Base-by-base conservation (phyloP, 2,888 invertebrate species). In the Parnassius apollo region DNA sequence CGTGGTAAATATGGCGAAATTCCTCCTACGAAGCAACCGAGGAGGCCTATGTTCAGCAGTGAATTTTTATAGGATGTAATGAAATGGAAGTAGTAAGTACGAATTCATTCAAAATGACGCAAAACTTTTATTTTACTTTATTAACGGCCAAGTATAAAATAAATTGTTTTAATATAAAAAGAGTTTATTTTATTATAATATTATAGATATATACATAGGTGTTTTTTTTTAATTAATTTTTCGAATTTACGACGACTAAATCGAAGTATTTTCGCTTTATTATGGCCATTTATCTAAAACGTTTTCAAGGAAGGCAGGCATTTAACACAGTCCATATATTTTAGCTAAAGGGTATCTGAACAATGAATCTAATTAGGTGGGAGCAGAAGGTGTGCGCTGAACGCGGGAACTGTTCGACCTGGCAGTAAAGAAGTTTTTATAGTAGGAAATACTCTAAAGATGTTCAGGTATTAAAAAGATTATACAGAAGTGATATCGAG, bases 301-400 rank as follows among this genome's bases (percentile, higher is more conserved):
- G 50, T 52, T 57, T 48, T 35, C 57, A 57, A 57, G 48, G 49
- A 57, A 49, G 54, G 42, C 53, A 54, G 48, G 46, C 54, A 58
- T 57, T 57, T 54, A 53, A 50, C 58, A 58, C 42, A 44, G 53
- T 42, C 58, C 53, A 62, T 62, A 58, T 62, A 62, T 62, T 62
- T 54, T 22, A 62, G 54, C 57, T 13, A 57, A 57, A 58, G 62
- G 57, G 62, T 62, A 62, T 62, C 58, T 49, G 25, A 54, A 62
- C 62, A 62, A 58, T 62, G 49, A 62, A 62, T 54, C 58, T 62
- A 62, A 62, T 62, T 62, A 62, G 62, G 54, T 8, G 44, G 58
- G 48, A 57, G 56, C 53, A 58, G 53, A 46, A 57, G 52, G 53
- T 35, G 12, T 42, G 53, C 62, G 18, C 42, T 22, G 50, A 59